Base-by-base conservation (phyloP, 2,797 vertebrate species). In the Chaenodraco wilsoni region DNA sequence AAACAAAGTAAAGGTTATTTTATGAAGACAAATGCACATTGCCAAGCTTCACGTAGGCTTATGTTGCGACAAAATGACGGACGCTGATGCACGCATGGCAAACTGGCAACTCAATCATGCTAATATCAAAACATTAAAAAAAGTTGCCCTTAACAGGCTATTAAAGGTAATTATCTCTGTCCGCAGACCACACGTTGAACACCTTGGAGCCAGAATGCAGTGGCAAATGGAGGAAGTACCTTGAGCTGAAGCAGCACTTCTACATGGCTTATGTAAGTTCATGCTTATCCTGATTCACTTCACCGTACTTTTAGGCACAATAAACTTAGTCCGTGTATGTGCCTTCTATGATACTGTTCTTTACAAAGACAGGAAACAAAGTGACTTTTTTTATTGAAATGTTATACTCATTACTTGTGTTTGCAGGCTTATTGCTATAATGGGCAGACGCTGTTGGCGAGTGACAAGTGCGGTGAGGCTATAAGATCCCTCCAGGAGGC, bases 211-310 rank as follows among this genome's bases (percentile, higher is more conserved):
- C 97, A 41, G 87, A 95, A 61, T 98, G 95, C 90, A 96, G 96
- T 82, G 94, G 94, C 81, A 99, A 99, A 91, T 99, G 98, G 98
- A 98, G 96, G 92, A 99, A 98, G 82, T 99, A 99, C 62, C 91
- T 98, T 59, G 97, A 97, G 85, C 93, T 99, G 90, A 99, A 99
- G 91, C 96, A 93, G 90, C 95, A 94, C 88, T 99, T 99, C 90
- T 99, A 99, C 92, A 97, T 97, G 93, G 97, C 98, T 76, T 99
- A 99, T 9, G 98, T 99, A 89, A 97, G 97, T 96, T 79, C 7
- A 37, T 1, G 0, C 7, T 31, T 45, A 19, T 67, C 31, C 23
- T 48, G 2, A 21, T 23, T 16, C 19, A 5, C 31, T 13, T 60
- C 2, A 13, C 13, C 12, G 9, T 13, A 7, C 50, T 10, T 19